A percentile compares a stretch with the other conserved stretches of the same genome.
These are phyloP conservation scores for Drosophila putrida DNA, from an alignment of 2,888 invertebrate species.

Conservation along the genomic window DNA sequence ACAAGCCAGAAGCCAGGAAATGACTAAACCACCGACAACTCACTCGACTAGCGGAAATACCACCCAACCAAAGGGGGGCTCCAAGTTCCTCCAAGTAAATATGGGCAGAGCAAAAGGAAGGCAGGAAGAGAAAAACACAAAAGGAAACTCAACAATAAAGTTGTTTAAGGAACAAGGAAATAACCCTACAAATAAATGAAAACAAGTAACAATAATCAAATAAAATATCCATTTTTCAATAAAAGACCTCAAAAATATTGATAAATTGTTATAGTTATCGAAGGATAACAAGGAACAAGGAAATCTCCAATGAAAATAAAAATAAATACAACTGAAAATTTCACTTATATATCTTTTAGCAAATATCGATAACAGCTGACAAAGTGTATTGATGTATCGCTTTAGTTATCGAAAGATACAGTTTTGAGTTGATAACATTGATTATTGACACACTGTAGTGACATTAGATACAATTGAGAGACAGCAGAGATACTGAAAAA, in stretches of 20 bases:
- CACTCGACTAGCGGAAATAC: slow-evolving; percentile 44
- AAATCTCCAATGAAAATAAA: not conserved
- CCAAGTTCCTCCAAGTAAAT: not conserved
- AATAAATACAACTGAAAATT: not conserved
- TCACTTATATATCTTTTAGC: not conserved
- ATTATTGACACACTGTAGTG: slow-evolving; percentile 56
- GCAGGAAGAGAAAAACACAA: not conserved
- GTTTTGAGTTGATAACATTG: slow-evolving; percentile 4
- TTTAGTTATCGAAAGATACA: slow-evolving; percentile 4
- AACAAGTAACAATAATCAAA: too few species aligned
- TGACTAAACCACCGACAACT: slow-evolving; percentile 21
- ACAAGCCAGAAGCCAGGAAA: slow-evolving; percentile 30
- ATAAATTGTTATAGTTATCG: too few species aligned
- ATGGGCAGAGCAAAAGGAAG: not conserved
- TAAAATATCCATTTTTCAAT: too few species aligned
- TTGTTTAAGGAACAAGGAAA: slow-evolving; percentile 1
- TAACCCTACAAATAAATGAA: not conserved
- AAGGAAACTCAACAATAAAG: slow-evolving; percentile 8
- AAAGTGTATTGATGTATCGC: slow-evolving; percentile 11
- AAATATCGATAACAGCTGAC: not conserved
- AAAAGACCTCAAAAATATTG: not conserved
- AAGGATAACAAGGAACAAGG: not conserved
- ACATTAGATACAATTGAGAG: slow-evolving; percentile 24
- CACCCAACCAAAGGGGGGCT: slow-evolving; percentile 8
- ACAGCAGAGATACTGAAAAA: not conserved